phyloP scores from a whole-genome alignment of 2,113 vertebrate genomes.

The Ardeotis arabs region DNA sequence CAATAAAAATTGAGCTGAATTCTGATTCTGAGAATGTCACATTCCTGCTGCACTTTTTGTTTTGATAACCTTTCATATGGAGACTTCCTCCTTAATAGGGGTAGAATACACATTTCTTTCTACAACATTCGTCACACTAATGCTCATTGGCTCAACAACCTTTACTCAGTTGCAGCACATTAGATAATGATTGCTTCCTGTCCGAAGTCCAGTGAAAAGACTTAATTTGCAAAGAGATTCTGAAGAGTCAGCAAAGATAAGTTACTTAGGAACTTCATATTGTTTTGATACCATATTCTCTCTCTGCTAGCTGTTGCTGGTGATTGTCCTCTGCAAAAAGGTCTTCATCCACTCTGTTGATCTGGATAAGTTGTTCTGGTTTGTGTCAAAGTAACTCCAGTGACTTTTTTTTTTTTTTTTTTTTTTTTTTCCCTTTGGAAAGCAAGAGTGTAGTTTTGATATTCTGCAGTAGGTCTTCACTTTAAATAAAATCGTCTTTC shows the following conservation, averaged over 20 bases:
- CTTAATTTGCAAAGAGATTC: background rate
- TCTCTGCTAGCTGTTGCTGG: background rate
- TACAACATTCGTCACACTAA: too few species aligned
- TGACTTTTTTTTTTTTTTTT: background rate
- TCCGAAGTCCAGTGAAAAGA: background rate
- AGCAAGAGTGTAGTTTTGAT: background rate
- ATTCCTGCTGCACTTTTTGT: background rate
- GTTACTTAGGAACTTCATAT: background rate
- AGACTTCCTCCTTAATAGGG: background rate
- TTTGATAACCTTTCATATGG: background rate
- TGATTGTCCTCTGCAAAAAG: background rate
- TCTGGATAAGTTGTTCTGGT: background rate
- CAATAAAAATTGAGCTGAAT: background rate
- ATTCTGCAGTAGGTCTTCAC: background rate
- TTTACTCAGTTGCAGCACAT: background rate
- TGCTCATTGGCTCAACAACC: background rate
- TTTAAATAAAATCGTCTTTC: background rate
- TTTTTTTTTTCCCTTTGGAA: background rate
- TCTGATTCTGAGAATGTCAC: background rate
- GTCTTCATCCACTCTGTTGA: background rate
- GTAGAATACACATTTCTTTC: background rate
- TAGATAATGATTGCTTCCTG: fast-evolving
- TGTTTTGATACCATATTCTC: background rate
- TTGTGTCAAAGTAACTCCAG: background rate
- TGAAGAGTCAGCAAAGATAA: background rate